A percentile compares a stretch with the other conserved stretches of the same genome.
Conservation (phyloP, 2,888 invertebrate species). For the Aleiodes leptofemur region DNA sequence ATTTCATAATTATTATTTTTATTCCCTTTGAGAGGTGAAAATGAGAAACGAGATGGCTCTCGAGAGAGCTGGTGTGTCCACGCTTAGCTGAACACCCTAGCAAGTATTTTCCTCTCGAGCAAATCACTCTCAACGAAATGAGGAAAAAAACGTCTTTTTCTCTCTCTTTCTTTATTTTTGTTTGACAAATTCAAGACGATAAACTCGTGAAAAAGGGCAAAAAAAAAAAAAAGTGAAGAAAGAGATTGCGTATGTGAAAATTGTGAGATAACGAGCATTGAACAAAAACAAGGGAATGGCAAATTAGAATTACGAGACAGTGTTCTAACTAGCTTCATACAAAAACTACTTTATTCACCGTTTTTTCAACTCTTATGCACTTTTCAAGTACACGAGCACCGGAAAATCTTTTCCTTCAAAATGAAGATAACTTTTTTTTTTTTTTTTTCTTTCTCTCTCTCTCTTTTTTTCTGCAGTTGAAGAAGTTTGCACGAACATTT, state of each 20-base stretch:
- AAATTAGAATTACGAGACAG: constrained; percentile 17
- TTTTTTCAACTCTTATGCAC: constrained; percentile 54
- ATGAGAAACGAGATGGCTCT: constrained; percentile 27
- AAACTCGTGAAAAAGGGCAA: constrained; percentile 19
- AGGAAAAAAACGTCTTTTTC: constrained; percentile 46
- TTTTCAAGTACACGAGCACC: constrained; percentile 36
- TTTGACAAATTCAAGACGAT: constrained; percentile 29
- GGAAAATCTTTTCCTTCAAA: constrained; percentile 31
- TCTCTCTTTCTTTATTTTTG: constrained; percentile 24
- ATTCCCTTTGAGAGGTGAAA: constrained; percentile 9
- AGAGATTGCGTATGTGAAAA: constrained; percentile 38
- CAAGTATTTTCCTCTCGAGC: constrained; percentile 67
- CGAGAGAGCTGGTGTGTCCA: constrained; percentile 9
- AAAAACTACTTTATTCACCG: constrained; percentile 28
- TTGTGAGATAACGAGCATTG: constrained; percentile 39
- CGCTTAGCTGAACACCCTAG: constrained; percentile 45
- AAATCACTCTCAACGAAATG: constrained; percentile 59
- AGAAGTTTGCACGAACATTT: constrained; percentile 32
- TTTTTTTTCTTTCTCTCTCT: too few species aligned
- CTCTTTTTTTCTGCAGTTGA: not conserved
- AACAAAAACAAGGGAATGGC: constrained; percentile 51
- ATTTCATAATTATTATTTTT: not conserved
- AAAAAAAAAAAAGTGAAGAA: constrained; percentile 33
- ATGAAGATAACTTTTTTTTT: constrained; percentile 13
- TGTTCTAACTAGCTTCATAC: constrained; percentile 31